Base-by-base conservation (phyloP, 2,113 vertebrate genomes). In the Brevimyrus niger region DNA sequence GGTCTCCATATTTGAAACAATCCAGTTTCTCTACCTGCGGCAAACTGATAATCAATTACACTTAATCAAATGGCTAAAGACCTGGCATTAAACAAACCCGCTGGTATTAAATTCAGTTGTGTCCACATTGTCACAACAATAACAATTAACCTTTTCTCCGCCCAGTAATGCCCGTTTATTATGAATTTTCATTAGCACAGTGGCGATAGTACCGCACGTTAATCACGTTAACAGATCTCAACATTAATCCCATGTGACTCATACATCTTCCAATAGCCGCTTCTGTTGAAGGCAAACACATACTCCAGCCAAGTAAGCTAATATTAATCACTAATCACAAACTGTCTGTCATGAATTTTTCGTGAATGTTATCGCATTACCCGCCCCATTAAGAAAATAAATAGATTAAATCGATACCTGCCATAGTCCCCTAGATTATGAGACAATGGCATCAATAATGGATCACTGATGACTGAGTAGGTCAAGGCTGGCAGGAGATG, bases 391-490 rank as follows among this genome's bases (percentile, higher is more conserved):
- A 87, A 87, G 50, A 87, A 53, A 87, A 87, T 87, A 87, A 87
- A 53, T 51, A 87, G 47, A 87, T 53, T 87, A 87, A 84, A 84
- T 84, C 82, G 82, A 84, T 84, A 87, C 85, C 50, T 38, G 47
- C 48, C 50, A 38, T 27, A 87, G 85, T 53, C 85, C 50, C 35
- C 50, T 35, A 87, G 58, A 86, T 46, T 44, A 27, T 69, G 58
- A 27, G 44, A 87, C 58, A 86, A 86, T 27, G 48, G 84, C 82
- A 89, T 89, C 83, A 89, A 89, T 89, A 89, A 89, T 89, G 58
- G 84, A 89, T 89, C 10, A 17, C 17, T 86, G 84, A 73, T 89
- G 84, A 83, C 84, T 73, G 84, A 31, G 84, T 27, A 46, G 13
- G 42, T 17, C 53, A 65, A 31, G 61, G 27, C 83, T 89, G 69